Evolutionary conservation across 2,113 vertebrate genomes (phyloP).

Genomic region (Chaetodon trifascialis): DNA sequence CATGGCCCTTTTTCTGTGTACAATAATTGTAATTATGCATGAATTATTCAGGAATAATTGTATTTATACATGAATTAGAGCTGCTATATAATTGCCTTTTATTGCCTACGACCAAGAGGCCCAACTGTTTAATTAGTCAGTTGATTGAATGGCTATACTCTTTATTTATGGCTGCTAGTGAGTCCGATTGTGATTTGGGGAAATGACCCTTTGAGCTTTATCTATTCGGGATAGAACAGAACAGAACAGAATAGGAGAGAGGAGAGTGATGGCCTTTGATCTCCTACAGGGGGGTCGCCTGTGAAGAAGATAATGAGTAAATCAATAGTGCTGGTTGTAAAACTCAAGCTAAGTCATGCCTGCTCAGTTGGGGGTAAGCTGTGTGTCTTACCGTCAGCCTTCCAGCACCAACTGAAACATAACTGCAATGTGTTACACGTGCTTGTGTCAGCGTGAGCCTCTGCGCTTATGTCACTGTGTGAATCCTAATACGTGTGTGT

Average conservation of each 20-base stretch:
- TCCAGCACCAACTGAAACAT: constrained; percentile 67
- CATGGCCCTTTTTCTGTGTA: background rate
- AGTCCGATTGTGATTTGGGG: background rate
- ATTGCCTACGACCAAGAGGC: background rate
- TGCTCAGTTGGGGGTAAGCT: constrained; percentile 94
- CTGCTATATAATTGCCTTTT: background rate
- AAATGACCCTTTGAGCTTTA: constrained; percentile 5
- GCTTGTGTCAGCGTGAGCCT: constrained; percentile 23
- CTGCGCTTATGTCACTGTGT: constrained; percentile 36
- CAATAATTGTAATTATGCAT: background rate
- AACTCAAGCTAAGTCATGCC: constrained; percentile 92
- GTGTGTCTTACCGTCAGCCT: constrained; percentile 88
- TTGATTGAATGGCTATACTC: background rate
- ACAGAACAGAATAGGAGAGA: constrained; percentile 35
- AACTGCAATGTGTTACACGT: constrained; percentile 30
- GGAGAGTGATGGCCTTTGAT: constrained; percentile 70
- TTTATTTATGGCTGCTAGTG: too few species aligned
- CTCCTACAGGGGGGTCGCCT: constrained; percentile 86
- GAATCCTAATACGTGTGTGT: constrained; percentile 26
- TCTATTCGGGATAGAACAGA: background rate
- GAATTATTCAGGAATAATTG: background rate
- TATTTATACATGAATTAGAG: background rate
- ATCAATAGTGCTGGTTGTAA: constrained; percentile 95
- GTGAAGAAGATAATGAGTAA: constrained; percentile 93
- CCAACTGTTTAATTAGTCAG: background rate